Base-by-base conservation (phyloP, 2,113 vertebrate species). In the Speoplatyrhinus poulsoni region DNA sequence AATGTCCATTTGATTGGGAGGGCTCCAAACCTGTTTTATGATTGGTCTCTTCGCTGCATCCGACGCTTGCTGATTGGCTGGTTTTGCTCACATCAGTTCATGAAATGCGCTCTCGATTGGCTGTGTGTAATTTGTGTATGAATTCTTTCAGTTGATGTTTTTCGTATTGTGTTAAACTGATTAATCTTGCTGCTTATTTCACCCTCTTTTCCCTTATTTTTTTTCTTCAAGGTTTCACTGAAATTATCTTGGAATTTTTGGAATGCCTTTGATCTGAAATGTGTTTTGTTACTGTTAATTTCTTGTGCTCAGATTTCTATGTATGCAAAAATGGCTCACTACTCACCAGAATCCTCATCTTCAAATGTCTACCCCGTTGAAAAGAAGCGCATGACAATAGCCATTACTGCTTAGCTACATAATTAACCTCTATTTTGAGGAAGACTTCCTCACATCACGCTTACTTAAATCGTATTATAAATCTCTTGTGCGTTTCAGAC, bases 1-100 rank as follows among this genome's bases (percentile, higher is more conserved):
- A 86, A 89, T 63, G 79, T 87, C 73, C 86, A 82, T 75, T 86
- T 76, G 77, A 83, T 79, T 74, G 85, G 86, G 87, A 87, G 88
- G 84, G 90, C 88, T 91, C 87, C 81, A 60, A 67, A 77, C 73
- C 78, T 88, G 82, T 87, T 88, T 88, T 41, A 5, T 88, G 85
- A 92, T 91, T 91, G 87, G 88, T 90, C 87, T 90, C 70, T 73
- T 88, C 87, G 86, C 88, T 92, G 90, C 91, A 91, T 92, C 83
- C 83, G 86, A 89, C 89, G 92, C 91, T 92, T 93, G 92, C 91
- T 93, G 86, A 92, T 89, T 92, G 90, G 91, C 90, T 91, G 68
- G 82, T 85, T 87, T 84, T 84, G 88, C 91, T 90, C 88, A 88
- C 87, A 75, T 88, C 76, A 85, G 90, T 88, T 91, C 85, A 87